Percentiles rank a stretch among this genome's conserved stretches.
phyloP scores from a whole-genome alignment of 2,888 invertebrate genomes.

The Sarcophaga carnaria region DNA sequence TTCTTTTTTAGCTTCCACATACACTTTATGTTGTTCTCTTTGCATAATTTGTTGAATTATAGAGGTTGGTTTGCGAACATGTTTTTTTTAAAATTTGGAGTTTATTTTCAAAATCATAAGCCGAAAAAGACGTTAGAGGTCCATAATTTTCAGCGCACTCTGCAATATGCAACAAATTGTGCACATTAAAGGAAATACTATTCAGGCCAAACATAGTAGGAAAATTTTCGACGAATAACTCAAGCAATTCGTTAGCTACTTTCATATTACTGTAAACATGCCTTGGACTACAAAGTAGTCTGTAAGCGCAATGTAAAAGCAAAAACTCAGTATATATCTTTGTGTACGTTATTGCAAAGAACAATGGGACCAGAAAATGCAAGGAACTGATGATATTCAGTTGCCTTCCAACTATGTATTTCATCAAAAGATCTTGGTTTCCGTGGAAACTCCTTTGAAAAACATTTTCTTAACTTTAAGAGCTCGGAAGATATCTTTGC shows the following conservation, averaged over 20 bases:
- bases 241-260: too few species aligned
- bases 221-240: too few species aligned
- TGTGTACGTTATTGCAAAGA: too few species aligned
- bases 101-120: conserved; percentile 52
- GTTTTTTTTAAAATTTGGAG: conserved; percentile 49
- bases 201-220: too few species aligned
- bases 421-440: too few species aligned
- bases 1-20: conserved; percentile 23
- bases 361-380: too few species aligned
- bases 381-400: too few species aligned
- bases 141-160: conserved; percentile 33
- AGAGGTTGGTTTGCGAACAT: conserved; percentile 45
- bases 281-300: neutral
- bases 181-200: conserved; percentile 34
- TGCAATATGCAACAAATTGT: conserved; percentile 34
- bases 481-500: too few species aligned
- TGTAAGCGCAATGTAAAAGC: conserved; percentile 46
- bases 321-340: conserved; percentile 48
- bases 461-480: too few species aligned
- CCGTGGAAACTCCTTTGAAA: too few species aligned
- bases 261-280: too few species aligned
- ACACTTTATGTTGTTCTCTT: conserved; percentile 29
- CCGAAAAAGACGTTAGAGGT: conserved; percentile 33
- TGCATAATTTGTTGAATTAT: conserved; percentile 48
- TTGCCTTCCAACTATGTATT: too few species aligned